These are phyloP conservation scores for Suricata suricatta DNA, from an alignment of 2,113 vertebrate genomes.

Conservation along the genomic window DNA sequence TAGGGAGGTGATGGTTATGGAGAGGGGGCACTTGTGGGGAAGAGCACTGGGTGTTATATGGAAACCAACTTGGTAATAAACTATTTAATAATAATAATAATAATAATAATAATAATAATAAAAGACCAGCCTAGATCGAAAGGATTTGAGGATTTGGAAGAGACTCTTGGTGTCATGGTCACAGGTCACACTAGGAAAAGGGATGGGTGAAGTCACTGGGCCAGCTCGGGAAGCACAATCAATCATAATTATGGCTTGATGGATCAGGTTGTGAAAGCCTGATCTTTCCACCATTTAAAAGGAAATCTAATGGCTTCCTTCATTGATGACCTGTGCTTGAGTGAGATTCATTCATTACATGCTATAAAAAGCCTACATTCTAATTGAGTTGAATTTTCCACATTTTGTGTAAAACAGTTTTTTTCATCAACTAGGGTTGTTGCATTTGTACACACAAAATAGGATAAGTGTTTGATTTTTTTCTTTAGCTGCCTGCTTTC, in stretches of 20 bases:
- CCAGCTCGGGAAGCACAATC: neutral
- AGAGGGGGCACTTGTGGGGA: too few species aligned
- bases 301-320: neutral
- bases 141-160: neutral
- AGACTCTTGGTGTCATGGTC: neutral
- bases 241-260: neutral
- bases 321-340: neutral
- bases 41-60: too few species aligned
- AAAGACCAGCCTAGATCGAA: neutral
- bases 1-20: too few species aligned
- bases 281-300: neutral
- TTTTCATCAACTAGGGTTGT: neutral
- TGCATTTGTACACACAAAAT: neutral
- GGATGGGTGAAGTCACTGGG: neutral
- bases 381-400: neutral
- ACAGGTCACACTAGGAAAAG: neutral
- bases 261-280: neutral
- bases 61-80: too few species aligned
- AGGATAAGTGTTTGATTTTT: neutral
- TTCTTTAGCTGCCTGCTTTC: neutral
- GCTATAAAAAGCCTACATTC: neutral
- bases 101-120: too few species aligned
- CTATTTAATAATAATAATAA: too few species aligned
- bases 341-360: neutral
- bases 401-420: neutral